Evolutionary conservation across 2,797 vertebrate genomes (phyloP).

Genomic region (Arrhamphus sclerolepis): DNA sequence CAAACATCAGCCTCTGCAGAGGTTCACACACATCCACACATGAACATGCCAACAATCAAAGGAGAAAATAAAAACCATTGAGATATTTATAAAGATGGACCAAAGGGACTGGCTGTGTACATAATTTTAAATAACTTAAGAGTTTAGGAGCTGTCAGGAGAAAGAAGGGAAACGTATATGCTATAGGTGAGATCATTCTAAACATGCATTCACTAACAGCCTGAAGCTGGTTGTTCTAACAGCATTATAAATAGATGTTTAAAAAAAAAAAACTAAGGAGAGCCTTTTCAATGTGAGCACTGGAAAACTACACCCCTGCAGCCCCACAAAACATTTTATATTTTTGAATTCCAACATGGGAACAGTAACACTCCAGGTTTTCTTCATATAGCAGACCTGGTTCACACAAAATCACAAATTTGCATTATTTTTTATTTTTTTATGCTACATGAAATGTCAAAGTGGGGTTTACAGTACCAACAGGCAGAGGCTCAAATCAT

Average conservation of each 20-base stretch:
- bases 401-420: conserved; percentile 24
- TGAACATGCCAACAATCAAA: conserved; percentile 38
- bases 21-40: conserved; percentile 42
- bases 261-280: conserved; percentile 30
- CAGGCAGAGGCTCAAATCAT: too few relatives aligned
- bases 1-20: conserved; percentile 31
- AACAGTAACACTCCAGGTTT: conserved; percentile 7
- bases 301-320: conserved; percentile 3
- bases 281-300: conserved; percentile 34
- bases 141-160: not conserved
- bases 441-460: not conserved
- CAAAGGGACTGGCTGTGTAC: conserved; percentile 32
- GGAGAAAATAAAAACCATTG: conserved; percentile 22
- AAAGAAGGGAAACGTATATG: conserved; percentile 39
- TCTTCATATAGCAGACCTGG: conserved; percentile 34
- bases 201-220: conserved; percentile 57
- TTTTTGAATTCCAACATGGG: conserved; percentile 16
- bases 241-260: conserved; percentile 55
- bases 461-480: conserved; percentile 2
- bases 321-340: conserved; percentile 16
- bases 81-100: conserved; percentile 24
- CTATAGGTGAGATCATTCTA: conserved; percentile 36
- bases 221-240: conserved; percentile 26
- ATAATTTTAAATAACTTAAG: conserved; percentile 74
- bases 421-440: not conserved